Evolutionary conservation across 2,113 vertebrate species (phyloP), one percentile per base, ranked within the genome.

Genomic region (Tupaia chinensis): DNA sequence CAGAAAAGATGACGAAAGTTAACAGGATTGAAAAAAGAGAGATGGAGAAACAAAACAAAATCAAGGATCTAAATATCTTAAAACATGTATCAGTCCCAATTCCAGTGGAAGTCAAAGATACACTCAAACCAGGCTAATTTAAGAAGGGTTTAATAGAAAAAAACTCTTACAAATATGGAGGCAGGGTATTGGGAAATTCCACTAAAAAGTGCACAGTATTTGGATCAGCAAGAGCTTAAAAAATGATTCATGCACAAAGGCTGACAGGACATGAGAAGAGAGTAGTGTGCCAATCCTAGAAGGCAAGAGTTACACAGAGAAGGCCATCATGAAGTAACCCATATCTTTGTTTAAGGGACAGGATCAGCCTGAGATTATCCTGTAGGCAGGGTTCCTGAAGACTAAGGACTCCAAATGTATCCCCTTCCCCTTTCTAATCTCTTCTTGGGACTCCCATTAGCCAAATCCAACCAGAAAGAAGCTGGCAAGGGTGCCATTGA

Each of bases 401-500:
- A 29, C 27, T 14, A 9, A 19, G 20, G 6, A 60, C 15, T 60
- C 29, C 63, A 15, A 17, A 7, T 3, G 3, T 2, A 15, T 27
- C 53, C 16, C 5, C 1, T 17, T 54, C 25, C 23, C 29, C 29
- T 68, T 27, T 17, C 56, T 14, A 3, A 23, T 85, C 29, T 76
- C 54, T 66, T 80, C 66, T 25, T 73, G 10, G 56, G 54, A 10
- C 20, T 56, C 53, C 29, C 25, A 17, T 0, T 65, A n/a, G 25
- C 54, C 15, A 61, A 60, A 89, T 54, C 29, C 84, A 91, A 7
- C 9, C 53, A 78, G 69, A 93, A 78, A 12, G 56, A 32, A 65
- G 54, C 87, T 5, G 7, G 4, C 0, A 0, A 63, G 25, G 9
- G 3, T 77, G 12, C 22, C 1, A 0, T 25, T 60, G 66, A 4